These are phyloP conservation scores for Macaca nemestrina DNA, from an alignment of 2,113 vertebrate species.

Conservation along the genomic window DNA sequence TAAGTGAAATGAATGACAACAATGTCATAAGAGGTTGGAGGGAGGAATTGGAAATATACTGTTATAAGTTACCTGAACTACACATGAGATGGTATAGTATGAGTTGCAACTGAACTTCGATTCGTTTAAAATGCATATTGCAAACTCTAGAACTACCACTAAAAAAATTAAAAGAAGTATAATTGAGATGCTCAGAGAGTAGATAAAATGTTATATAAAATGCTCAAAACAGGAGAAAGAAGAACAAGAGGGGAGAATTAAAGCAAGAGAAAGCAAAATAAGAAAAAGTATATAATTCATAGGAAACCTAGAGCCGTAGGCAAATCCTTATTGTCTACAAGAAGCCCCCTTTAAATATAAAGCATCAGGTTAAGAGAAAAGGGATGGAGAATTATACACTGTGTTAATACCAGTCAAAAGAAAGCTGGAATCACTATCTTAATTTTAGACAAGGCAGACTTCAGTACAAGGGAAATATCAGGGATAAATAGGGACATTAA, in stretches of 20 bases:
- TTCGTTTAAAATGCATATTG: background rate
- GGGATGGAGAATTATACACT: background rate
- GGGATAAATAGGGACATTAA: background rate
- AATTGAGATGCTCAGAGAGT: background rate
- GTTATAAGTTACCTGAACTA: background rate
- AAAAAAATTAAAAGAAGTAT: background rate
- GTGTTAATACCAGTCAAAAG: background rate
- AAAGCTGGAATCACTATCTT: background rate
- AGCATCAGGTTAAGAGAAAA: background rate
- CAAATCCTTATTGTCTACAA: background rate
- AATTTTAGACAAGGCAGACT: constrained; percentile 17
- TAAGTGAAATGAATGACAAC: background rate
- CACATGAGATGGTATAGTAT: background rate
- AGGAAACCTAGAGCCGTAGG: background rate
- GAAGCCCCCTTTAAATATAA: background rate
- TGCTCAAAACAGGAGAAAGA: background rate
- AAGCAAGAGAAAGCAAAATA: background rate
- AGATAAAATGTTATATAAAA: background rate
- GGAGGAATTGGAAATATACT: background rate
- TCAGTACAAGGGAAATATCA: background rate
- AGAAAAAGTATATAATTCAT: background rate
- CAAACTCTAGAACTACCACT: background rate
- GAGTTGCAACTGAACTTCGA: background rate
- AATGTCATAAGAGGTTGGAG: background rate
- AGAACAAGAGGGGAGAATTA: background rate